Percentiles rank a stretch among this genome's conserved stretches.
phyloP scores from a whole-genome alignment of 2,888 invertebrate species.

The Philopedon plagiatum region DNA sequence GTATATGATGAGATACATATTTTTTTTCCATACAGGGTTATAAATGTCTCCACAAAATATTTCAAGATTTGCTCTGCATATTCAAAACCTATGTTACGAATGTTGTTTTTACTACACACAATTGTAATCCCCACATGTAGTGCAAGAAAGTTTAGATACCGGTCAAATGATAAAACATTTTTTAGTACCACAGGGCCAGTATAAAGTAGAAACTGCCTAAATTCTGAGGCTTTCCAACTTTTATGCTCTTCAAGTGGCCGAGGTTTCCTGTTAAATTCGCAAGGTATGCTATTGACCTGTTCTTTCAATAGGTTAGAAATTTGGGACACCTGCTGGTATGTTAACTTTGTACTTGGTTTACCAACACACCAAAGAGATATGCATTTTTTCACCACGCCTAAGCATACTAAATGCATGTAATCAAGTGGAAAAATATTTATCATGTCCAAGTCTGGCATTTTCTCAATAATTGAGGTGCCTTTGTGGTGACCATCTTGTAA shows the following conservation, averaged over 20 bases:
- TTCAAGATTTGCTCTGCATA: no score
- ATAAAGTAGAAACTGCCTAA: slow-evolving; percentile 52
- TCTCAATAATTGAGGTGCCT: slow-evolving; percentile 49
- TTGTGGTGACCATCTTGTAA: slow-evolving; percentile 52
- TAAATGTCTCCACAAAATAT: no score
- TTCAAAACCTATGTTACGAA: no score
- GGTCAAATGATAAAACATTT: no score
- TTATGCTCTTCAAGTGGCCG: slow-evolving; percentile 40
- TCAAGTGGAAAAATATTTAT: slow-evolving; percentile 54
- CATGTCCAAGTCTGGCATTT: slow-evolving; percentile 53
- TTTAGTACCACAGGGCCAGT: slow-evolving; percentile 47
- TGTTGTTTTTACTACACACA: no score
- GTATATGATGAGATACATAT: no score
- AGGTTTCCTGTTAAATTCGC: slow-evolving; percentile 45
- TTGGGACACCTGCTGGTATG: slow-evolving; percentile 10
- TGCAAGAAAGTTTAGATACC: no score
- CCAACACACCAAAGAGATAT: slow-evolving; percentile 35
- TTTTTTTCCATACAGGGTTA: no score
- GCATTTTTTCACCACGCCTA: slow-evolving; percentile 40
- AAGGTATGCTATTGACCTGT: slow-evolving; percentile 22
- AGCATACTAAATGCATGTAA: slow-evolving; percentile 49
- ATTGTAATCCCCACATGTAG: no score
- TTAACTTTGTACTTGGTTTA: slow-evolving; percentile 25
- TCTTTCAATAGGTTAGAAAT: slow-evolving; percentile 12
- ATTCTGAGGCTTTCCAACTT: slow-evolving; percentile 52